Percentiles rank a stretch among this genome's conserved stretches.
Conservation (phyloP, 2,888 invertebrate genomes). For the Archaeoteleia sp. region DNA sequence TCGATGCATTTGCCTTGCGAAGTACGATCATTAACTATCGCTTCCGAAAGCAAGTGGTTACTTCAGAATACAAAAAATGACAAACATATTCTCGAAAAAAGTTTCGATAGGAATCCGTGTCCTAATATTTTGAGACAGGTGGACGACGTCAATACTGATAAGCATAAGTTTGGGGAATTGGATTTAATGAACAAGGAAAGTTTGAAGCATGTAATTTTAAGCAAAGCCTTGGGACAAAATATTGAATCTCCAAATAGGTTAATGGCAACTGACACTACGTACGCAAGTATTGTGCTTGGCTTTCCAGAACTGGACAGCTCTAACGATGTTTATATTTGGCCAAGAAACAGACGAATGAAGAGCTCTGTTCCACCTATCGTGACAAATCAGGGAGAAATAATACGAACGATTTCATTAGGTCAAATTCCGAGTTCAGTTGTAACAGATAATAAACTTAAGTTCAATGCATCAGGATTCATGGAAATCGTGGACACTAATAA, state of each 20-base stretch:
- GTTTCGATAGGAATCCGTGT: slow-evolving; percentile 58
- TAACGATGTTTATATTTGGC: slow-evolving; percentile 72
- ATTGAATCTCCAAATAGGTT: slow-evolving; percentile 75
- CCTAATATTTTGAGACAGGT: slow-evolving; percentile 68
- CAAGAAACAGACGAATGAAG: slow-evolving; percentile 57
- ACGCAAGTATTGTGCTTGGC: slow-evolving; percentile 75
- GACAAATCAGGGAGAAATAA: slow-evolving; percentile 64
- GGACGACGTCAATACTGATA: slow-evolving; percentile 48
- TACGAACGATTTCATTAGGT: slow-evolving; percentile 60
- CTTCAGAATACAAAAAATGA: slow-evolving; percentile 65
- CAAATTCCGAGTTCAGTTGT: slow-evolving; percentile 60
- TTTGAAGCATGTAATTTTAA: slow-evolving; percentile 62
- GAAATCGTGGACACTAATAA: slow-evolving; percentile 77
- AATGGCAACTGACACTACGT: slow-evolving; percentile 70
- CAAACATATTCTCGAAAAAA: slow-evolving; percentile 63
- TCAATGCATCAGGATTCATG: slow-evolving; percentile 72
- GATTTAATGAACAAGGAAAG: slow-evolving; percentile 48
- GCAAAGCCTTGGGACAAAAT: slow-evolving; percentile 71
- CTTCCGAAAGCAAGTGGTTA: slow-evolving; percentile 69
- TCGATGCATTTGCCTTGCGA: slow-evolving; percentile 69
- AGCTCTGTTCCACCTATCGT: slow-evolving; percentile 60
- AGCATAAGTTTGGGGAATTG: slow-evolving; percentile 55
- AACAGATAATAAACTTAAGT: slow-evolving; percentile 49
- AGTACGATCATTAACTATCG: slow-evolving; percentile 66
- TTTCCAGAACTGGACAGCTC: slow-evolving; percentile 75